Conservation (phyloP, 1,140 invertebrate species). For the Xylocopa sonorina region DNA sequence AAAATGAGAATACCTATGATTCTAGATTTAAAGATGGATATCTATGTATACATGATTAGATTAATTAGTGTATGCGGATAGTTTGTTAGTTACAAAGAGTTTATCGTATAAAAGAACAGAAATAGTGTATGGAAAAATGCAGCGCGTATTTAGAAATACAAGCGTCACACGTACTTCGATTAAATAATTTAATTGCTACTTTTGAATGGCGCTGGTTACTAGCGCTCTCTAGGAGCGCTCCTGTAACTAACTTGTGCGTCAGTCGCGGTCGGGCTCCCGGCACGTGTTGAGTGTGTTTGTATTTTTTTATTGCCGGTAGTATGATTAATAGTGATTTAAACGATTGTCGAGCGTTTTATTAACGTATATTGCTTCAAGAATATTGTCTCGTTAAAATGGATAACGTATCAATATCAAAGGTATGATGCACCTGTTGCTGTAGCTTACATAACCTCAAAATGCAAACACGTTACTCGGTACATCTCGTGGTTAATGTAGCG, state of each 20-base stretch:
- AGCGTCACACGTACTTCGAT: too few species aligned
- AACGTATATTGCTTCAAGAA: background rate
- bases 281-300: background rate
- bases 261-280: background rate
- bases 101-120: too few species aligned
- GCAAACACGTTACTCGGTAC: background rate
- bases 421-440: constrained; percentile 72
- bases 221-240: constrained; percentile 24
- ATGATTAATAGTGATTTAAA: background rate
- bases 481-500: background rate
- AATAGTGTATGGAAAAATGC: too few species aligned
- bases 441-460: constrained; percentile 68
- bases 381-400: constrained; percentile 62
- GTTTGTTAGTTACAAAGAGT: too few species aligned
- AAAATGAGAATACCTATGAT: too few species aligned
- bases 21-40: too few species aligned
- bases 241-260: background rate
- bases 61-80: too few species aligned
- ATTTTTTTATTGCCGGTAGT: background rate
- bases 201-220: background rate
- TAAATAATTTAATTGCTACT: background rate
- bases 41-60: too few species aligned
- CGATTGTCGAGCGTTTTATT: background rate
- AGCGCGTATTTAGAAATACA: too few species aligned
- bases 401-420: constrained; percentile 74